Percentiles rank a stretch among this genome's conserved stretches.
Conservation (phyloP, 2,888 invertebrate genomes). For the Polylopha cassiicola region DNA sequence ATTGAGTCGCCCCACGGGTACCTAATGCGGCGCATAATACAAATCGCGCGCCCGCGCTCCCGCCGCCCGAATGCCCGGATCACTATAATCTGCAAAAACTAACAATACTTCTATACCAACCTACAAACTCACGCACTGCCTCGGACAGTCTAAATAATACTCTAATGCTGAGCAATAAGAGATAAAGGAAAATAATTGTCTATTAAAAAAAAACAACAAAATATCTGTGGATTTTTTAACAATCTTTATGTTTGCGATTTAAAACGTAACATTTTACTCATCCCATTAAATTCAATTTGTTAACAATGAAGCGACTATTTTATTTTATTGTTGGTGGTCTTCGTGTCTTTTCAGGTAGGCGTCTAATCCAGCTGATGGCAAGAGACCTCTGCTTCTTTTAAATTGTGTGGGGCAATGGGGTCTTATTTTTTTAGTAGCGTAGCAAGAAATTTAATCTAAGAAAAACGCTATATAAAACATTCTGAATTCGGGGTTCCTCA, state of each 20-base stretch:
- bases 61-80: conserved; percentile 43
- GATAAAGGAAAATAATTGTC: too few relatives aligned
- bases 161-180: too few relatives aligned
- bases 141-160: too few relatives aligned
- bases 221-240: conserved; percentile 26
- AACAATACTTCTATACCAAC: conserved; percentile 36
- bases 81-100: conserved; percentile 69
- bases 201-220: too few relatives aligned
- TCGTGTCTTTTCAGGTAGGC: conserved; percentile 25
- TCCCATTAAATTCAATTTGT: conserved; percentile 66
- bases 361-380: conserved; percentile 4
- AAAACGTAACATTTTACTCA: conserved; percentile 46
- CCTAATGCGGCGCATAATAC: conserved; percentile 71
- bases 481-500: too few relatives aligned
- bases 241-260: conserved; percentile 34
- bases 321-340: conserved; percentile 51
- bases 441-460: background rate
- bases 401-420: background rate
- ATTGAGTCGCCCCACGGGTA: conserved; percentile 50
- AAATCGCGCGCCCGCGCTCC: conserved; percentile 45
- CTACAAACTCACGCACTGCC: conserved; percentile 16
- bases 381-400: conserved; percentile 7
- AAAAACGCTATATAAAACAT: too few relatives aligned
- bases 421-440: background rate
- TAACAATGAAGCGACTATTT: conserved; percentile 55